Base-by-base conservation (phyloP, 1,140 invertebrate genomes). In the Gonatopus flavifemur region DNA sequence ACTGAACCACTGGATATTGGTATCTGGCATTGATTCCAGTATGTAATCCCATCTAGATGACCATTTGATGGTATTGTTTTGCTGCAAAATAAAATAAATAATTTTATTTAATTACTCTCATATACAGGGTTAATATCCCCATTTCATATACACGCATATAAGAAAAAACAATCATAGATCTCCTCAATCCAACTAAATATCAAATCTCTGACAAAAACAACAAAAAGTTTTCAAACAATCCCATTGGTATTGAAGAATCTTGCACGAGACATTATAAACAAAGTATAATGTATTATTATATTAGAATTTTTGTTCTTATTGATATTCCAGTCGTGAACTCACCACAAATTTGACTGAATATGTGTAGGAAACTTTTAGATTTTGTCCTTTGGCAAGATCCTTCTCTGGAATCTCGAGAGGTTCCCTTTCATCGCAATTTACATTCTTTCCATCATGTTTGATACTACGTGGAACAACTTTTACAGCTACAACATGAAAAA, bases 21-120 rank as follows among this genome's bases (percentile, higher is more conserved):
- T 95, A 66, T 98, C 94, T 0, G 94, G 94, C 88, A 97, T 96
- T 2, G 95, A 97, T 75, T 98, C 94, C 36, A 99, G 79, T 55
- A 99, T 97, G 70, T 99, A 99, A 81, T 99, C 97, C 97, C 97
- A 99, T 64, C 97, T 84, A 0, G 95, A 98, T 0, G 94, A 97
- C 97, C 97, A 99, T 79, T 97, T 97, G 2, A 96, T 89, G 2
- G 85, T 83, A 64, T 93, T 86, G 69, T 96, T 88, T 72, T 83
- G 80, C 81, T 86, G 59, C 25, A 67, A 59, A 55, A 62, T 49
- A 25, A 44, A 55, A n/a, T n/a, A n/a, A n/a, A n/a, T n/a, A n/a
- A n/a, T n/a, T n/a, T n/a, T n/a, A n/a, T n/a, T n/a, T n/a, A n/a
- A n/a, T n/a, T n/a, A n/a, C n/a, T n/a, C n/a, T n/a, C n/a, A n/a